A percentile compares a stretch with the other conserved stretches of the same genome.
Conservation (phyloP, 1,140 invertebrate genomes). For the Campodea augens region DNA sequence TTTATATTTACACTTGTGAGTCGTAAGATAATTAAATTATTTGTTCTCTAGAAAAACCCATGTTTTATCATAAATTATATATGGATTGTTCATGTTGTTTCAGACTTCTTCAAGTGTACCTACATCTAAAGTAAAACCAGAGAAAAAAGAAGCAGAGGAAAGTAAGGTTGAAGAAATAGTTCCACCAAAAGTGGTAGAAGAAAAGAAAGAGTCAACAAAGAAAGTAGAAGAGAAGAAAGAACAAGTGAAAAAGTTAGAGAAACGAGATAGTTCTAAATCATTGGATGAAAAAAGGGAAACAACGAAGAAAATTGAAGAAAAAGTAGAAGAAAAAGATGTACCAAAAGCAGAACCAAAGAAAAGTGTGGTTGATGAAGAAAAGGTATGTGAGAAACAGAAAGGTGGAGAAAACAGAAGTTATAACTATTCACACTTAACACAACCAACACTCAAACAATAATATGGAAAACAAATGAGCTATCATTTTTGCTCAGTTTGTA, state of each 20-base stretch:
- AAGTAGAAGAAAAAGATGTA: slow-evolving; percentile 15
- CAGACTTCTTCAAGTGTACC: too few relatives aligned
- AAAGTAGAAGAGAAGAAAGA: slow-evolving; percentile 17
- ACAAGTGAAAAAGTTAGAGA: not conserved
- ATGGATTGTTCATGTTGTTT: too few relatives aligned
- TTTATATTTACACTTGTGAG: too few relatives aligned
- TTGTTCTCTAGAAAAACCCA: too few relatives aligned
- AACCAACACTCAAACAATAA: too few relatives aligned
- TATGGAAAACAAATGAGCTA: too few relatives aligned
- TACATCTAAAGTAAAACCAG: slow-evolving; percentile 5
- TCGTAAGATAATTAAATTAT: too few relatives aligned
- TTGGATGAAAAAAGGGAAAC: slow-evolving; percentile 15
- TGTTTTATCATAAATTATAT: too few relatives aligned
- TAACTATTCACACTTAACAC: too few relatives aligned
- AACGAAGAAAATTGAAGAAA: slow-evolving; percentile 16
- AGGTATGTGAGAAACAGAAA: slow-evolving; percentile 10
- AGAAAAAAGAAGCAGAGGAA: slow-evolving; percentile 16
- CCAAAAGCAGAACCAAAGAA: slow-evolving; percentile 8
- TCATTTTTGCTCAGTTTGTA: too few relatives aligned
- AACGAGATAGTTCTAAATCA: slow-evolving; percentile 10
- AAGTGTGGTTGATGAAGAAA: slow-evolving; percentile 7
- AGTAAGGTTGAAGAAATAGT: slow-evolving; percentile 9
- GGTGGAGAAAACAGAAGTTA: slow-evolving; percentile 11
- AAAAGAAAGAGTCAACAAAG: slow-evolving; percentile 15
- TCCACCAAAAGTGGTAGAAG: not conserved